phyloP scores from a whole-genome alignment of 2,888 invertebrate genomes.

The Aphidius colemani region DNA sequence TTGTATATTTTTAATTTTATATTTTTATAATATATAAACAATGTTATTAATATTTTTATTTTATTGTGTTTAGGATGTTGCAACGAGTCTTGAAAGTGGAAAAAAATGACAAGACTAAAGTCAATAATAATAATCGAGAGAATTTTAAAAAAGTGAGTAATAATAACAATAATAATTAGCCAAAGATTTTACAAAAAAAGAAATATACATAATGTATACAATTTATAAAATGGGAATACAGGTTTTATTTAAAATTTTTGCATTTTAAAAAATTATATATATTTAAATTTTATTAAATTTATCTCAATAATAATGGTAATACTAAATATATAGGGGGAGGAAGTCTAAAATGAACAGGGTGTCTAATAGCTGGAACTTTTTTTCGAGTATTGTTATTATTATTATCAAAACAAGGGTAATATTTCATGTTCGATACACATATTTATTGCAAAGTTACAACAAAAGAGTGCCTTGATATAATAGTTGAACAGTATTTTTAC shows the following conservation, averaged over 20 bases:
- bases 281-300: slow-evolving; percentile 32
- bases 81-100: slow-evolving; percentile 39
- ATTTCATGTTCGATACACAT: slow-evolving; percentile 20
- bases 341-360: no score
- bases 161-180: slow-evolving; percentile 40
- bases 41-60: background rate
- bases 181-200: slow-evolving; percentile 46
- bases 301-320: slow-evolving; percentile 39
- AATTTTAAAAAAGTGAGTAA: slow-evolving; percentile 26
- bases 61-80: slow-evolving; percentile 42
- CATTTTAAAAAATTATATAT: slow-evolving; percentile 29
- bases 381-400: no score
- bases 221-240: slow-evolving; percentile 11
- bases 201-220: background rate
- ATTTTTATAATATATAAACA: background rate
- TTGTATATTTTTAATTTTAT: slow-evolving; percentile 11
- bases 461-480: background rate
- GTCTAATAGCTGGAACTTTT: no score
- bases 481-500: slow-evolving; percentile 26
- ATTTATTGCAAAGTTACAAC: slow-evolving; percentile 31
- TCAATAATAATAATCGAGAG: slow-evolving; percentile 29
- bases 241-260: slow-evolving; percentile 1
- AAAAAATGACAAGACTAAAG: slow-evolving; percentile 25
- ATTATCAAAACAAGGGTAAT: slow-evolving; percentile 22
- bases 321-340: no score